These are phyloP conservation scores for Sapajus apella DNA, from an alignment of 2,113 vertebrate species.

Conservation along the genomic window DNA sequence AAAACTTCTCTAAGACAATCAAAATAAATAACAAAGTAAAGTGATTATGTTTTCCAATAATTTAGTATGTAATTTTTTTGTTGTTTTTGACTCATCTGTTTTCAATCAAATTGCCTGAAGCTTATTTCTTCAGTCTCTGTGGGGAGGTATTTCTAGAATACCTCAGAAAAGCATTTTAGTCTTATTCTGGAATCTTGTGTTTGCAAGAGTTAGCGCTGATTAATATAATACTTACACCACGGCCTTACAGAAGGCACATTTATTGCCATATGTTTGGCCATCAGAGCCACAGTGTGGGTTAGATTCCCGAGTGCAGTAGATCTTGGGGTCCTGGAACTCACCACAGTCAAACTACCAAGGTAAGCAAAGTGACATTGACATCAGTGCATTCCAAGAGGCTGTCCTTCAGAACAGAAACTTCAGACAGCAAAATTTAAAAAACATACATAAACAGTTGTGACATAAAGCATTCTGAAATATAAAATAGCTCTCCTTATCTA, in stretches of 20 bases:
- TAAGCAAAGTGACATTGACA: neutral
- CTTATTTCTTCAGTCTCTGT: neutral
- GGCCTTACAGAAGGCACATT: conserved; percentile 86
- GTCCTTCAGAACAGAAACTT: neutral
- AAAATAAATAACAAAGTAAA: conserved; percentile 6
- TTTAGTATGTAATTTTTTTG: neutral
- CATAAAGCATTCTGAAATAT: neutral
- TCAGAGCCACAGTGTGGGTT: conserved; percentile 85
- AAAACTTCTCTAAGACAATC: neutral
- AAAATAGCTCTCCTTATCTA: neutral
- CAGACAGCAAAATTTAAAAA: neutral
- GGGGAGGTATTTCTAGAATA: neutral
- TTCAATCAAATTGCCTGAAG: neutral
- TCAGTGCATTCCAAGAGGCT: neutral
- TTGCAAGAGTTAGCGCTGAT: neutral
- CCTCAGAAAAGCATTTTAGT: neutral
- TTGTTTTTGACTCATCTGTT: neutral
- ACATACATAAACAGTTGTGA: neutral
- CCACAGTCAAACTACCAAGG: conserved; percentile 78
- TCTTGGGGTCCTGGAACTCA: conserved; percentile 77
- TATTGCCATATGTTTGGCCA: conserved; percentile 84
- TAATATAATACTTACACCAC: conserved; percentile 78
- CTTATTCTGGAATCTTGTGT: neutral
- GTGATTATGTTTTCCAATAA: neutral
- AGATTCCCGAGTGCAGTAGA: conserved; percentile 85